A percentile compares a stretch with the other conserved stretches of the same genome.
Evolutionary conservation across 2,888 invertebrate genomes (phyloP).

Genomic region (Dasypolia templi): DNA sequence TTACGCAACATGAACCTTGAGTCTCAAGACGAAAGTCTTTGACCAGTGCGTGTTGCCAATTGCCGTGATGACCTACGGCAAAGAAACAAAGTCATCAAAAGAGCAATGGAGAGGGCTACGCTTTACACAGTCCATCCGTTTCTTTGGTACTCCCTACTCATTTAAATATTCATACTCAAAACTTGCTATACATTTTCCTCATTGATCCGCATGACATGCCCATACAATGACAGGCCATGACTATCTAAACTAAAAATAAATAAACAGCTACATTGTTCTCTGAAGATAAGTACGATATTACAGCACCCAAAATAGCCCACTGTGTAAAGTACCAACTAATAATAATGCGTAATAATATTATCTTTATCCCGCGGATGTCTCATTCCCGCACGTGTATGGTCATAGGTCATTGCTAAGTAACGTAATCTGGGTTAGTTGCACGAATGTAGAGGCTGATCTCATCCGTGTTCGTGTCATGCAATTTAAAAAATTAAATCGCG

Average conservation of each 20-base stretch:
- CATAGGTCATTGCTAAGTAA: constrained; percentile 57
- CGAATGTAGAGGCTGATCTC: constrained; percentile 62
- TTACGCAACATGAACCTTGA: too few relatives aligned
- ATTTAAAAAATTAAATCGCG: constrained; percentile 32
- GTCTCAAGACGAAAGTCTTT: too few relatives aligned
- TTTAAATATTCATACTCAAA: neutral
- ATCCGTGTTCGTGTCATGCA: constrained; percentile 36
- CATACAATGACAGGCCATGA: neutral
- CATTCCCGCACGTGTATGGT: constrained; percentile 56
- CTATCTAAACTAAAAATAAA: neutral
- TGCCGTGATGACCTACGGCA: too few relatives aligned
- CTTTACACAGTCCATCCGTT: neutral
- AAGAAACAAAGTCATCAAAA: too few relatives aligned
- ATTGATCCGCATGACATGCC: neutral
- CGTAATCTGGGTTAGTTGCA: constrained; percentile 53
- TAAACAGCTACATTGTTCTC: neutral
- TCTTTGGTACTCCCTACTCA: neutral
- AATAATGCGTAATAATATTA: constrained; percentile 25
- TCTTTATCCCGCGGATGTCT: constrained; percentile 32
- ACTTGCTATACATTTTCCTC: too few relatives aligned
- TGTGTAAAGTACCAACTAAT: neutral
- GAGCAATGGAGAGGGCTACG: too few relatives aligned
- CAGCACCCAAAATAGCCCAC: neutral
- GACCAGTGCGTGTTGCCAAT: too few relatives aligned
- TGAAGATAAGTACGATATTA: neutral